phyloP scores from a whole-genome alignment of 2,797 vertebrate species.

The Melopsittacus undulatus region DNA sequence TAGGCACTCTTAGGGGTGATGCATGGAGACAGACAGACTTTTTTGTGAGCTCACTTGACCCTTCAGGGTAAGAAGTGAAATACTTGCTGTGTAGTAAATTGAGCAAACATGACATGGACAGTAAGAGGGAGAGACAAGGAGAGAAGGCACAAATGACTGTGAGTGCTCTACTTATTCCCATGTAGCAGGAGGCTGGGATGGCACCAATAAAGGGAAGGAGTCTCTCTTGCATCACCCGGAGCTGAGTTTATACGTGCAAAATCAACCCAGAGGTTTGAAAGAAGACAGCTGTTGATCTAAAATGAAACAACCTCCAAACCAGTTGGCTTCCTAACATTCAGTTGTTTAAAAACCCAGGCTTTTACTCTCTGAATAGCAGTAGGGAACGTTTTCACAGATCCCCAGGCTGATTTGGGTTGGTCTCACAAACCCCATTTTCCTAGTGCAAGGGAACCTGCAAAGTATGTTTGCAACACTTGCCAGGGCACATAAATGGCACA shows the following conservation, averaged over 20 bases:
- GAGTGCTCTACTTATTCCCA: background rate
- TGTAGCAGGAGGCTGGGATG: background rate
- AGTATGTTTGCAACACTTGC: background rate
- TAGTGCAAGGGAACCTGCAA: background rate
- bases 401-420: background rate
- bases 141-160: conserved; percentile 1
- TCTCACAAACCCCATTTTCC: background rate
- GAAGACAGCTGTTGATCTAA: background rate
- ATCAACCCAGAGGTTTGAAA: background rate
- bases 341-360: accelerated
- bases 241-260: background rate
- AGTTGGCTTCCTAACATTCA: background rate
- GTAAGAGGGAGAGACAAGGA: conserved; percentile 49
- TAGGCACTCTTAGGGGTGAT: conserved; percentile 54
- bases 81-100: conserved; percentile 66
- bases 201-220: background rate
- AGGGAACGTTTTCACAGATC: background rate
- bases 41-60: conserved; percentile 62
- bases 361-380: background rate
- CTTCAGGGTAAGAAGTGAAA: conserved; percentile 66
- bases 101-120: conserved; percentile 61
- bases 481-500: background rate
- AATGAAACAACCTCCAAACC: background rate
- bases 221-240: background rate
- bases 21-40: conserved; percentile 45